phyloP scores from a whole-genome alignment of 2,888 invertebrate species.

The Tenthredo notha region DNA sequence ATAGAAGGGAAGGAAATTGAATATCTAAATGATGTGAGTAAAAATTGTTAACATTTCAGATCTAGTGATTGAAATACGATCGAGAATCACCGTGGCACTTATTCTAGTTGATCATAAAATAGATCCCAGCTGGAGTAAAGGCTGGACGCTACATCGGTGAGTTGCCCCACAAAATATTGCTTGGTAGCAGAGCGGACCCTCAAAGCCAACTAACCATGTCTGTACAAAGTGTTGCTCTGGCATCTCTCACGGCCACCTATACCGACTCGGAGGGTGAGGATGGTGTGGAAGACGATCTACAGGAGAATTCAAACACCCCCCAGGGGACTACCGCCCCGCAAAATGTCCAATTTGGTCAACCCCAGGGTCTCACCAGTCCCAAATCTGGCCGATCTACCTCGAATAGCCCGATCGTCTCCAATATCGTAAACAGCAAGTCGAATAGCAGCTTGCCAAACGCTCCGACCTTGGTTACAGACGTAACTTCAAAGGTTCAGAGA shows the following conservation, averaged over 20 bases:
- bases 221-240: constrained; percentile 83
- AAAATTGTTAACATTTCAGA: constrained; percentile 4
- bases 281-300: constrained; percentile 83
- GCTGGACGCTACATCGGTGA: constrained; percentile 71
- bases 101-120: background rate
- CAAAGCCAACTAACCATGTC: constrained; percentile 78
- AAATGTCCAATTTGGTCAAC: constrained; percentile 71
- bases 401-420: constrained; percentile 71
- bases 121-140: constrained; percentile 26
- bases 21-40: background rate
- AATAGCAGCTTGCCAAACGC: constrained; percentile 70
- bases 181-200: constrained; percentile 76
- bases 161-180: constrained; percentile 77
- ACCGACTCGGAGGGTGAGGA: constrained; percentile 96
- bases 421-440: constrained; percentile 66
- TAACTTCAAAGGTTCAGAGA: constrained; percentile 75
- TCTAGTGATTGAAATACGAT: background rate
- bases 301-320: constrained; percentile 78
- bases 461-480: constrained; percentile 73
- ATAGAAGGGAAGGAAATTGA: background rate
- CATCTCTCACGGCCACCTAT: constrained; percentile 92
- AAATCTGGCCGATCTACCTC: constrained; percentile 73
- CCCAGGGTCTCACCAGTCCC: constrained; percentile 73
- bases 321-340: constrained; percentile 72
- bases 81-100: constrained; percentile 4